Conservation (phyloP, 2,113 vertebrate genomes). For the Pituophis catenifer region DNA sequence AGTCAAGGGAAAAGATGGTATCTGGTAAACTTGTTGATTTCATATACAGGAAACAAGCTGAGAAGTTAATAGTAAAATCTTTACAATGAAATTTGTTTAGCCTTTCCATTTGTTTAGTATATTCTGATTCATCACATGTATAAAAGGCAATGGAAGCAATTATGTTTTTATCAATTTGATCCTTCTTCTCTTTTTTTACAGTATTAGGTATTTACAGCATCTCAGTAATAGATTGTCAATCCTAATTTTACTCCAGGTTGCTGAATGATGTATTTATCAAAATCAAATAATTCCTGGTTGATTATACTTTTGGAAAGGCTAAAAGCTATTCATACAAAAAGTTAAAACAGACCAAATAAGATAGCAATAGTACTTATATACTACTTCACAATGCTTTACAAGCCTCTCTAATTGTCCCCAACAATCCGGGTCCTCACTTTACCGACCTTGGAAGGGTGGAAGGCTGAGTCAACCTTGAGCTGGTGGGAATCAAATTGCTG, state of each 20-base stretch:
- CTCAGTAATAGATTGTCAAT: neutral
- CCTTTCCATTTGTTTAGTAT: neutral
- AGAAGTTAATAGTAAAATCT: neutral
- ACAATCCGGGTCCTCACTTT: no score
- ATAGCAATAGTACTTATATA: no score
- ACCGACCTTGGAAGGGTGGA: no score
- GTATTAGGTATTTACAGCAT: neutral
- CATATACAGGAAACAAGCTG: neutral
- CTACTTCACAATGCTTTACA: no score
- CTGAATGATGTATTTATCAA: neutral
- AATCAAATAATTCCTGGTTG: neutral
- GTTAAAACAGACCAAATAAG: neutral
- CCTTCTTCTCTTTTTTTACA: neutral
- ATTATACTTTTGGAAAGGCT: neutral
- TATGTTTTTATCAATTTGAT: neutral
- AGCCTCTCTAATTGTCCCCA: no score
- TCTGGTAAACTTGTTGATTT: neutral
- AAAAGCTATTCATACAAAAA: neutral
- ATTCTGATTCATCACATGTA: neutral
- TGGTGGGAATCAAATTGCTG: no score
- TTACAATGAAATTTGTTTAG: neutral
- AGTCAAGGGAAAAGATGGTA: conserved; percentile 22
- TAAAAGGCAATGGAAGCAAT: neutral
- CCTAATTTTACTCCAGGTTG: neutral
- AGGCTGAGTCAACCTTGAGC: no score